Evolutionary conservation across 2,888 invertebrate genomes (phyloP).

Genomic region (Lasioglossum malachurum): DNA sequence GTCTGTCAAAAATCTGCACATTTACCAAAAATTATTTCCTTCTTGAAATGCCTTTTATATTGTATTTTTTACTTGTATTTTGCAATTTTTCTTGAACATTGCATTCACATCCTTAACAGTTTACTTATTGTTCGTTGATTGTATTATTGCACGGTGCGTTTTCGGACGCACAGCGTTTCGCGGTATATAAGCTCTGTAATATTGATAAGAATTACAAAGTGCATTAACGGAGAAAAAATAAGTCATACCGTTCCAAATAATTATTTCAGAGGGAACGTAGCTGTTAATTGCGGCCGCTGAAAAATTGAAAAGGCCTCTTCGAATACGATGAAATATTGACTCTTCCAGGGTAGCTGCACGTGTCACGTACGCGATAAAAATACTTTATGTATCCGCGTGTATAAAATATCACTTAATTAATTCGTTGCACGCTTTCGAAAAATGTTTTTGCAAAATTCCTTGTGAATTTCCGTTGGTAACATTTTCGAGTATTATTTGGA

Average conservation of each 20-base stretch:
- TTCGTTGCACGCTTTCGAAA: background rate
- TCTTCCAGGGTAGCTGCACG: too few species aligned
- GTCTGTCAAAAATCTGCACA: background rate
- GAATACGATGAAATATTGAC: constrained; percentile 8
- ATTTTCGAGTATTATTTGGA: background rate
- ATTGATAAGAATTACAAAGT: background rate
- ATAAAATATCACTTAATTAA: background rate
- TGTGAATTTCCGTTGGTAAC: too few species aligned
- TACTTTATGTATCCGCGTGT: background rate
- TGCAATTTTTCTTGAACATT: too few species aligned
- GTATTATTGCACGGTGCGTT: background rate
- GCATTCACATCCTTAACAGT: background rate
- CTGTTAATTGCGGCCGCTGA: background rate
- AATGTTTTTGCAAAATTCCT: too few species aligned
- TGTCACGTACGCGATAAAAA: background rate
- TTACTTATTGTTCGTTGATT: background rate
- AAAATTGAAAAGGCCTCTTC: background rate
- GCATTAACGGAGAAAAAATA: background rate
- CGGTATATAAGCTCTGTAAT: background rate
- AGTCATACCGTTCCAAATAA: background rate
- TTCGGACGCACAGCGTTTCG: background rate
- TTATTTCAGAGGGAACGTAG: background rate
- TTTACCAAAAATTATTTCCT: background rate
- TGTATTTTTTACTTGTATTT: too few species aligned
- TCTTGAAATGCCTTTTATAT: background rate